phyloP scores from a whole-genome alignment of 2,797 vertebrate genomes.

The Crax fasciolata region DNA sequence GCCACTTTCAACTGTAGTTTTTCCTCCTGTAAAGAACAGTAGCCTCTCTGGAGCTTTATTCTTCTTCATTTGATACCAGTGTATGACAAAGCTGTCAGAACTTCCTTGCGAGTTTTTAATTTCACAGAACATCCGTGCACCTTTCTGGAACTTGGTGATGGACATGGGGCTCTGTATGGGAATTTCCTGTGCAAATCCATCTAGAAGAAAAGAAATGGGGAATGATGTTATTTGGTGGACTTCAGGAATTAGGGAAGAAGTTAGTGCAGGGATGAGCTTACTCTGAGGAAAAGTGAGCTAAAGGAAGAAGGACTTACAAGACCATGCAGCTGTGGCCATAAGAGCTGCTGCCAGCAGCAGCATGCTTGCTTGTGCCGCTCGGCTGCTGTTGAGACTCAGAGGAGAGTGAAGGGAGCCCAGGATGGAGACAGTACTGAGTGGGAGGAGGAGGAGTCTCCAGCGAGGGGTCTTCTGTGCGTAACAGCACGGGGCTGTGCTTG shows the following conservation, averaged over 20 bases:
- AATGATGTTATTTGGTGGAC: neutral
- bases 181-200: neutral
- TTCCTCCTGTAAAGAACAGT: neutral
- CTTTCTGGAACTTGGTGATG: neutral
- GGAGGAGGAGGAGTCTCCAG: neutral
- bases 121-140: neutral
- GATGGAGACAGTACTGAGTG: neutral
- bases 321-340: neutral
- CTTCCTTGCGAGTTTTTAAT: neutral
- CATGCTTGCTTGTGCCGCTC: neutral
- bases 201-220: neutral
- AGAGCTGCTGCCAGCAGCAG: neutral
- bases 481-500: neutral
- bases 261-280: neutral
- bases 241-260: neutral
- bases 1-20: fast-evolving
- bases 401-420: neutral
- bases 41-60: constrained; percentile 10
- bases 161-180: neutral
- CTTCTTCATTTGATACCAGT: constrained; percentile 64
- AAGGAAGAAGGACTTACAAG: neutral
- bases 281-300: neutral
- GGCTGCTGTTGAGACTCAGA: neutral
- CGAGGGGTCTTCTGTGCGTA: neutral
- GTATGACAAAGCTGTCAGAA: neutral